Base-by-base conservation (phyloP, 2,888 invertebrate genomes). In the Drosophila birchii region DNA sequence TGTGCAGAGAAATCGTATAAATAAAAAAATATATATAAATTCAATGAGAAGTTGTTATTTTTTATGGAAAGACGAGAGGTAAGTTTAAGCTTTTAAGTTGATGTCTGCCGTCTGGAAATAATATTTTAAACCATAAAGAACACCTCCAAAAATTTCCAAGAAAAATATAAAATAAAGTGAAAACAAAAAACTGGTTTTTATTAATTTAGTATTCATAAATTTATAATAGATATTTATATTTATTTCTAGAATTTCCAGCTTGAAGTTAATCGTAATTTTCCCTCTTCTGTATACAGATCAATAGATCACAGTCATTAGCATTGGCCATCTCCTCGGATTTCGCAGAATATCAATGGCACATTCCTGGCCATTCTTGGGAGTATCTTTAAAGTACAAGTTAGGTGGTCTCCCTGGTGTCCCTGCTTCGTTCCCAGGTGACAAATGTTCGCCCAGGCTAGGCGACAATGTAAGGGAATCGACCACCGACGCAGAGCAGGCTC, bases 1-100 rank as follows among this genome's bases (percentile, higher is more conserved):
- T 81, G 80, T 78, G 84, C 84, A 77, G 86, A 84, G 71, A 84
- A 81, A 84, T 58, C 76, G 78, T 80, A 81, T 86, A 77, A 84
- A 86, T 84, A 84, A 86, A 84, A 86, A 86, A 81, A 68, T 78
- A 84, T 86, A 84, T 86, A 83, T 86, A 80, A 83, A 83, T 80
- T 75, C 39, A 69, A 78, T 16, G 18, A 6, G 5, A 26, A 14
- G 29, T 14, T 36, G 5, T 58, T 7, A 1, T 23, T 41, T 23
- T 18, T 14, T 26, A 6, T 9, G 12, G 23, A 29, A n/a, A 20
- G 2, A 32, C 12, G 20, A 2, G 2, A 18, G 11, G 58, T 39
- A 41, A 49, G 38, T 47, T 9, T 16, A 11, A 3, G 18, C 3
- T 47, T 26, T 43, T 18, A 41, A 11, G 4, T 3, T n/a, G 7